These are phyloP conservation scores for Botia kubotai DNA, from an alignment of 2,797 vertebrate genomes.

Conservation along the genomic window DNA sequence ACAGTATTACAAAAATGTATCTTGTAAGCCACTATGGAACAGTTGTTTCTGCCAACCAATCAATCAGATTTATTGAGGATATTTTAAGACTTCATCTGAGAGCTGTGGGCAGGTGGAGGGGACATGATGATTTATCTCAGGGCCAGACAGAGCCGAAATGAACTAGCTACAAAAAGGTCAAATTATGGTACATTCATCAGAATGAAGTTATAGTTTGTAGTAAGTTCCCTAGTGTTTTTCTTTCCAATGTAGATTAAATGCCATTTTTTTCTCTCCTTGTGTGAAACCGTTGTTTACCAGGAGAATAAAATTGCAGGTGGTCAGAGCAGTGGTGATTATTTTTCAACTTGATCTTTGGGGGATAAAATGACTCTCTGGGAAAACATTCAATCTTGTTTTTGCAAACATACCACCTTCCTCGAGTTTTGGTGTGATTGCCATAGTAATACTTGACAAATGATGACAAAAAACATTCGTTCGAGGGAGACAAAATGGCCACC, in stretches of 20 bases:
- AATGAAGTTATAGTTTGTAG: slow-evolving; percentile 13
- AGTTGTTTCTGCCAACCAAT: slow-evolving; percentile 2
- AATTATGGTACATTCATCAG: neutral
- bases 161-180: neutral
- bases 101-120: neutral
- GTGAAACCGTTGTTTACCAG: slow-evolving; percentile 3
- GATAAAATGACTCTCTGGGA: neutral
- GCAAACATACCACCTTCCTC: slow-evolving; percentile 18
- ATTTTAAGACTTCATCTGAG: slow-evolving; percentile 24
- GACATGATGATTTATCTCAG: slow-evolving; percentile 21
- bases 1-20: slow-evolving; percentile 17
- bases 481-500: slow-evolving; percentile 13
- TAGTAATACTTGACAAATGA: slow-evolving; percentile 18
- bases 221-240: slow-evolving; percentile 6
- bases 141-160: neutral
- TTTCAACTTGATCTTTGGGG: slow-evolving; percentile 14
- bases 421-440: neutral
- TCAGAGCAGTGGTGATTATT: slow-evolving; percentile 24
- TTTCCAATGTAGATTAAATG: neutral
- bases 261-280: slow-evolving; percentile 9
- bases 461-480: neutral
- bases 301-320: neutral
- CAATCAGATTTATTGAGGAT: slow-evolving; percentile 26
- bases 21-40: neutral
- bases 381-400: slow-evolving; percentile 24